Percentiles rank a stretch among this genome's conserved stretches.
Evolutionary conservation across 2,888 invertebrate genomes (phyloP).

Genomic region (Lasioglossum calceatum): DNA sequence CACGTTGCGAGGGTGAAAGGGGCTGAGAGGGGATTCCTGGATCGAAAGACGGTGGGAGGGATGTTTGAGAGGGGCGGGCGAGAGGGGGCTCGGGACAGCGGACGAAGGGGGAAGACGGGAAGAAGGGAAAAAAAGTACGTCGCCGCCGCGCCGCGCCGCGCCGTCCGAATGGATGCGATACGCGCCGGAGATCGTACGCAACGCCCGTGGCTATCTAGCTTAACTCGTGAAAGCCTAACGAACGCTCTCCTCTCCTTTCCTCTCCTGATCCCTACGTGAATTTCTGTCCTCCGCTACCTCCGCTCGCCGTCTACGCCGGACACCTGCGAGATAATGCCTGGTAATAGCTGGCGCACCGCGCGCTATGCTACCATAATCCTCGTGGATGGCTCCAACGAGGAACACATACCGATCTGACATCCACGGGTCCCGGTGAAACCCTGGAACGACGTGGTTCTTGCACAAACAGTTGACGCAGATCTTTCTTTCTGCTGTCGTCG

Average conservation of each 20-base stretch:
- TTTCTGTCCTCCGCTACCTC: constrained; percentile 35
- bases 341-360: constrained; percentile 45
- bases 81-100: neutral
- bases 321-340: constrained; percentile 65
- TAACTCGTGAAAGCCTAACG: constrained; percentile 73
- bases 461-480: neutral
- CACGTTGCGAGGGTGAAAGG: constrained; percentile 44
- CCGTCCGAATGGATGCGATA: constrained; percentile 71
- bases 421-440: neutral
- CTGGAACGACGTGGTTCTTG: neutral
- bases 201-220: constrained; percentile 69
- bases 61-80: constrained; percentile 26
- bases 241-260: constrained; percentile 52
- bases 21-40: constrained; percentile 31
- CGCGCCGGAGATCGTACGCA: constrained; percentile 72
- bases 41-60: constrained; percentile 53
- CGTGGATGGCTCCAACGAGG: constrained; percentile 4
- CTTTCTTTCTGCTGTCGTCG: neutral
- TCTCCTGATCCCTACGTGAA: constrained; percentile 33
- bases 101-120: constrained; percentile 35
- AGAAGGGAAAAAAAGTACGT: constrained; percentile 65
- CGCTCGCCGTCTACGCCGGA: constrained; percentile 27
- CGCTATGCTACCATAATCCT: constrained; percentile 40
- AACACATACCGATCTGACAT: neutral
- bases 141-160: constrained; percentile 3